Percentiles rank a stretch among this genome's conserved stretches.
Evolutionary conservation across 2,888 invertebrate species (phyloP).

Genomic region (Ectobius pallidus): DNA sequence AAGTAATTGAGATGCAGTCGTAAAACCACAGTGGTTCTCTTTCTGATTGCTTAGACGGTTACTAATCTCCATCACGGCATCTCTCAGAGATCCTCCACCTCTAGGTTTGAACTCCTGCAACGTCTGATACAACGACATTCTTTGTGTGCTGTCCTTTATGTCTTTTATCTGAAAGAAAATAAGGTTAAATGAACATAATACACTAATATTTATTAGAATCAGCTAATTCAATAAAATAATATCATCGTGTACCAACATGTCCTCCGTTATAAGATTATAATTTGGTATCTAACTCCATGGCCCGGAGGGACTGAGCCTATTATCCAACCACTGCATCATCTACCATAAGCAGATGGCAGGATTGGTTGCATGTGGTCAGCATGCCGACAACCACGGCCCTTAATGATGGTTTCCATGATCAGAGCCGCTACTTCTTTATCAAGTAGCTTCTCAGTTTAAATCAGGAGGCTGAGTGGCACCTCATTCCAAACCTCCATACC

Average conservation of each 20-base stretch:
- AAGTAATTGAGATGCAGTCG: constrained; percentile 43
- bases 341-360: too few relatives aligned
- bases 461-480: not conserved
- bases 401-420: too few relatives aligned
- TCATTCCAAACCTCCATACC: too few relatives aligned
- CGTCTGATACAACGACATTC: constrained; percentile 49
- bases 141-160: constrained; percentile 57
- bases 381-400: too few relatives aligned
- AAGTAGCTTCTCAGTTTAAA: too few relatives aligned
- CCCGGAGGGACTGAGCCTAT: not conserved
- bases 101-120: constrained; percentile 50
- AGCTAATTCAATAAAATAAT: not conserved
- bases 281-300: not conserved
- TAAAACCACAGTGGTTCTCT: not conserved
- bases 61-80: constrained; percentile 9
- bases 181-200: not conserved
- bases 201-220: not conserved
- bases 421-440: too few relatives aligned
- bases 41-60: not conserved
- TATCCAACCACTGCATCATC: too few relatives aligned
- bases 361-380: too few relatives aligned
- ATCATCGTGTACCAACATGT: not conserved
- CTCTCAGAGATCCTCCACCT: constrained; percentile 14
- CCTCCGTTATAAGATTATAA: not conserved
- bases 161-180: constrained; percentile 62